Conservation (phyloP, 2,113 vertebrate species). For the Origma solitaria region DNA sequence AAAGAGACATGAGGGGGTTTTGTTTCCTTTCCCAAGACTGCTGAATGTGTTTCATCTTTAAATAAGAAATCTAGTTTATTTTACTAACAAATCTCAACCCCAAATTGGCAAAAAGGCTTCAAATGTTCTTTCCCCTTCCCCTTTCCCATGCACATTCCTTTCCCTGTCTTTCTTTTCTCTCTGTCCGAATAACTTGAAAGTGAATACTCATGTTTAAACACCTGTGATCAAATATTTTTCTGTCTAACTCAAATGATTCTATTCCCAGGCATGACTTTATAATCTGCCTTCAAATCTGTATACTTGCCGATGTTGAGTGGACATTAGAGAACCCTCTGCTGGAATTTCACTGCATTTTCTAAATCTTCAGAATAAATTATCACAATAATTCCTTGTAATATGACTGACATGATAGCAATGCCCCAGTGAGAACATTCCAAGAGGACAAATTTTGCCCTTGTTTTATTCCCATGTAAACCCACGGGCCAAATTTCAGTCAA, state of each 20-base stretch:
- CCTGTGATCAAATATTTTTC: neutral
- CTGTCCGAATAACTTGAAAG: neutral
- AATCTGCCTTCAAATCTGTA: neutral
- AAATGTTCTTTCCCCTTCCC: neutral
- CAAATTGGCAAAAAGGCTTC: neutral
- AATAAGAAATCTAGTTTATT: neutral
- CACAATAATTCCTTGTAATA: neutral
- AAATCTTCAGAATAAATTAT: neutral
- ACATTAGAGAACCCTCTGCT: neutral
- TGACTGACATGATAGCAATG: neutral
- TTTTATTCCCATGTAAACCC: neutral
- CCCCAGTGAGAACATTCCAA: neutral
- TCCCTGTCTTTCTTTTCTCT: neutral
- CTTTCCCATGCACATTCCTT: neutral
- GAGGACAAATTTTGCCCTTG: neutral
- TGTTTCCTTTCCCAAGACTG: neutral
- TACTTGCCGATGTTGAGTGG: neutral
- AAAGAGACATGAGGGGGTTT: neutral
- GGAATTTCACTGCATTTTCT: neutral
- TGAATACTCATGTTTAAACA: neutral
- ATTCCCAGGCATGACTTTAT: neutral
- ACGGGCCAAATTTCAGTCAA: neutral
- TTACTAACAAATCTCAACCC: neutral
- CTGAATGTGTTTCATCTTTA: neutral
- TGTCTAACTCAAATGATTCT: neutral